Base-by-base conservation (phyloP, 2,888 invertebrate species). In the Eudemis profundana region DNA sequence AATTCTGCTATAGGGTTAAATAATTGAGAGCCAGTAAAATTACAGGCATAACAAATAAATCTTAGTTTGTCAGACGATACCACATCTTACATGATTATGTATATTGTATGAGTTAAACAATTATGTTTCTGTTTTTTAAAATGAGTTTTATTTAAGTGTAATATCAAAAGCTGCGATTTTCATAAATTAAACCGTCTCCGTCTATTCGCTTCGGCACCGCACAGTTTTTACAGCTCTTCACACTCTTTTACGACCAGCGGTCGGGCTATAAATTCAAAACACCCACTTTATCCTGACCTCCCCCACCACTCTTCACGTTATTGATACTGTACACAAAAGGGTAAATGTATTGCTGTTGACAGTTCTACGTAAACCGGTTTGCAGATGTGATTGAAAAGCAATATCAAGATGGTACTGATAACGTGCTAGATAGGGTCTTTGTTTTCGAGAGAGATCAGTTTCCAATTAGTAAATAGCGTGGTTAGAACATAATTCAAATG, bases 181-280 rank as follows among this genome's bases (percentile, higher is more conserved):
- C 51, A n/a, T n/a, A 12, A 19, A 29, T 0, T 33, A 8, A 27
- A 42, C n/a, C 15, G 42, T 15, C 8, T 27, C 2, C 10, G 2
- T 17, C 7, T 27, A 4, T 12, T 50, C 40, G 4, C 23, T 46
- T 50, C 59, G 50, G 57, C 64, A 59, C 57, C 56, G 27, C 56
- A 57, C 57, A 64, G 64, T 64, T 59, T 64, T 64, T 64, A 64
- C 64, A 64, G 64, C 64, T 44, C 64, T 64, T 64, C 64, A 51
- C 64, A 64, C 64, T 59, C 64, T 64, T 64, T 64, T 64, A 64
- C 64, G 57, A 57, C 17, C 57, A 36, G 57, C 64, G 51, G 57
- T 64, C 44, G 64, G 50, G 64, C 57, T 50, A 64, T 64, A 64
- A 64, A 64, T 64, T 59, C 44, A 64, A 64, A 59, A 59, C 23